These are phyloP conservation scores for Dyspetes luteomarginatus DNA, from an alignment of 2,888 invertebrate genomes.

Conservation along the genomic window DNA sequence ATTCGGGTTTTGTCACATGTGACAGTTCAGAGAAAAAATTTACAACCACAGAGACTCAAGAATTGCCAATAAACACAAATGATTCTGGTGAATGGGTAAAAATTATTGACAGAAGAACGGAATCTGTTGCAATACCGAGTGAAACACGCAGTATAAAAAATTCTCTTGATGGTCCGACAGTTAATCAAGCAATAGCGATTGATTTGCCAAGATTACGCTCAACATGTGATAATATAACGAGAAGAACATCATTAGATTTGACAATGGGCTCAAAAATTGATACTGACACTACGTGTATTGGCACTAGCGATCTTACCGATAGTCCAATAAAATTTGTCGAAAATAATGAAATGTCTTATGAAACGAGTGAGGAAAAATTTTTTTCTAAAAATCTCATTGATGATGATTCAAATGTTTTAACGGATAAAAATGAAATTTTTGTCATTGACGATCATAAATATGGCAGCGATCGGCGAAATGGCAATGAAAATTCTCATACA, in stretches of 20 bases:
- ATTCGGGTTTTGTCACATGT: conserved; percentile 75
- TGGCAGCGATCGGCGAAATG: conserved; percentile 69
- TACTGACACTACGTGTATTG: conserved; percentile 78
- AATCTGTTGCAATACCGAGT: conserved; percentile 77
- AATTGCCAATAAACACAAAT: conserved; percentile 73
- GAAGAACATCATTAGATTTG: conserved; percentile 78
- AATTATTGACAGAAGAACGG: conserved; percentile 77
- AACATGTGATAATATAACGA: conserved; percentile 77
- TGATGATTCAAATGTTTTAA: conserved; percentile 44
- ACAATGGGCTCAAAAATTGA: conserved; percentile 79
- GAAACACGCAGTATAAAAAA: conserved; percentile 76
- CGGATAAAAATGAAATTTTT: conserved; percentile 32
- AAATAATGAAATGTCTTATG: conserved; percentile 71
- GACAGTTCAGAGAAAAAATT: conserved; percentile 79
- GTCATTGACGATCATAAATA: conserved; percentile 59
- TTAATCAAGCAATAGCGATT: conserved; percentile 76
- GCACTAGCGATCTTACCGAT: conserved; percentile 76
- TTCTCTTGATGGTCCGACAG: conserved; percentile 73
- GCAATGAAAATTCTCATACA: conserved; percentile 69
- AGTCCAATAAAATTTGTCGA: conserved; percentile 74
- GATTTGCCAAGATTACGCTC: conserved; percentile 75
- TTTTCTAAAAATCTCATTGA: conserved; percentile 41
- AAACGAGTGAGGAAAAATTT: conserved; percentile 59
- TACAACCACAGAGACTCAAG: conserved; percentile 75
- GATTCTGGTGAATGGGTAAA: conserved; percentile 79